Evolutionary conservation across 2,113 vertebrate species (phyloP).

Genomic region (Barnardius zonarius): DNA sequence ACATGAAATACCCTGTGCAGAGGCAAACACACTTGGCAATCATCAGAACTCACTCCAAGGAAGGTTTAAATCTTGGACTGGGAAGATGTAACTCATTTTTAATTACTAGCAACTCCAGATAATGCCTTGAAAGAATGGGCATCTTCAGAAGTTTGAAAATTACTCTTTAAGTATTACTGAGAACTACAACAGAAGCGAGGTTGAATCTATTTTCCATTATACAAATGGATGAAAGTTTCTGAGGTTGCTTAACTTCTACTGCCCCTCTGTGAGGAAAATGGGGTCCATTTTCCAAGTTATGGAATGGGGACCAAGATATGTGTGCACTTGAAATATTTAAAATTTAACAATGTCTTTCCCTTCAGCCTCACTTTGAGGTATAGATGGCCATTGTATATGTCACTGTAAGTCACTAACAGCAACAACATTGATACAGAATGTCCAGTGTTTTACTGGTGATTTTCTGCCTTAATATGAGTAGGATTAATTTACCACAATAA

Average conservation of each 20-base stretch:
- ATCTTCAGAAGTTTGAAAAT: not conserved
- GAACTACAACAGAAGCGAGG: not conserved
- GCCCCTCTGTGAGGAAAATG: not conserved
- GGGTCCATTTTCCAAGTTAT: not conserved
- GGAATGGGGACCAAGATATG: fast-evolving
- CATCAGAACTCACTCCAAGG: not conserved
- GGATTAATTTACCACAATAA: not conserved
- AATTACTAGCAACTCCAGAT: not conserved
- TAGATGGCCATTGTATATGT: not conserved
- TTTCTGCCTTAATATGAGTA: not conserved
- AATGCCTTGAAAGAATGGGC: not conserved
- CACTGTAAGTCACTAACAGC: fast-evolving
- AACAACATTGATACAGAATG: not conserved
- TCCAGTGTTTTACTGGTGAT: not conserved
- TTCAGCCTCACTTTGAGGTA: not conserved
- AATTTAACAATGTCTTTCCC: not conserved
- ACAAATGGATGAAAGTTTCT: not conserved
- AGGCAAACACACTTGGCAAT: not conserved
- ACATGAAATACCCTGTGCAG: not conserved
- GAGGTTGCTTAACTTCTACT: not conserved
- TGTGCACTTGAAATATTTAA: not conserved
- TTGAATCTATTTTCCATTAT: not conserved
- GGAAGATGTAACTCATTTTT: not conserved
- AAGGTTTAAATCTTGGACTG: not conserved
- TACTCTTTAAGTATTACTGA: not conserved